phyloP scores from a whole-genome alignment of 1,140 invertebrate species.

The Nebria ingens region DNA sequence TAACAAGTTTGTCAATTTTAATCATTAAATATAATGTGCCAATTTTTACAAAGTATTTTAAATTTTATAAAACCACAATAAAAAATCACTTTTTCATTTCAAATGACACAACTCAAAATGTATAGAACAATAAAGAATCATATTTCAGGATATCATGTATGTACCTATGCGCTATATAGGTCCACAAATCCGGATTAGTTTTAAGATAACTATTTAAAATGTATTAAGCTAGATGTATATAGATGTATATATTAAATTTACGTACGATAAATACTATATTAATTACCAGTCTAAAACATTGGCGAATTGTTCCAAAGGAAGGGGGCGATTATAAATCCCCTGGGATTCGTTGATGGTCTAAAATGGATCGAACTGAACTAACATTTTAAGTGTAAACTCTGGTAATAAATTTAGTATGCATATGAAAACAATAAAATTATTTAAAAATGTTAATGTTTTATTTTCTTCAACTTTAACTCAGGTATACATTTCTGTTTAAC shows the following conservation, averaged over 20 bases:
- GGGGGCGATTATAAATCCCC: no score
- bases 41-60: constrained; percentile 5
- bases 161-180: no score
- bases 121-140: constrained; percentile 6
- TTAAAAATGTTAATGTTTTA: background rate
- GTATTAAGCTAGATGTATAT: constrained; percentile 4
- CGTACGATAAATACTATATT: background rate
- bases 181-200: background rate
- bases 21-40: constrained; percentile 7
- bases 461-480: constrained; percentile 36
- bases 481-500: constrained; percentile 37
- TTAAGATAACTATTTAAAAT: constrained; percentile 3
- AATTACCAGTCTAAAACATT: background rate
- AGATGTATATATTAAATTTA: constrained; percentile 8
- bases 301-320: no score
- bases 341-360: no score
- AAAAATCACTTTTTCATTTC: background rate
- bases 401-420: constrained; percentile 14
- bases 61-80: constrained; percentile 4
- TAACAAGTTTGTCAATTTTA: constrained; percentile 1
- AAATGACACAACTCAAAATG: constrained; percentile 3
- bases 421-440: constrained; percentile 27
- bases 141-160: no score
- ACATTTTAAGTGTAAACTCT: constrained; percentile 6
- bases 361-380: background rate